Percentiles rank a stretch among this genome's conserved stretches.
Evolutionary conservation across 1,140 invertebrate genomes (phyloP).

Genomic region (Onthophagus taurus): DNA sequence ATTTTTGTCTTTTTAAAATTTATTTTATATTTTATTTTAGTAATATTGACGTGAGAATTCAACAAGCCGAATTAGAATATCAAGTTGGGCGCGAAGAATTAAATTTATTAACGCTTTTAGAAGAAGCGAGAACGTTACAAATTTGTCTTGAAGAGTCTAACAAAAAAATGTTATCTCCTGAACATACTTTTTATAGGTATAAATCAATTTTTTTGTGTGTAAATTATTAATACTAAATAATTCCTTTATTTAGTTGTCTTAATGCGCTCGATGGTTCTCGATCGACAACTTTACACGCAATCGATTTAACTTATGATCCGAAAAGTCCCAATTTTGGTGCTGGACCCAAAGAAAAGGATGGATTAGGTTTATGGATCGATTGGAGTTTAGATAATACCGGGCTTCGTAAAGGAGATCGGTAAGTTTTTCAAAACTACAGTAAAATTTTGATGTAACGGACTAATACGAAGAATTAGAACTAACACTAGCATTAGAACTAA

Average conservation of each 20-base stretch:
- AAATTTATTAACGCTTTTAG: slow-evolving; percentile 70
- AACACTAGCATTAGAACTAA: no score
- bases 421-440: slow-evolving; percentile 14
- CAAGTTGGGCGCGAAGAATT: slow-evolving; percentile 78
- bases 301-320: slow-evolving; percentile 55
- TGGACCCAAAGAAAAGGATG: slow-evolving; percentile 47
- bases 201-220: not conserved
- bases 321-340: slow-evolving; percentile 55
- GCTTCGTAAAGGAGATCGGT: slow-evolving; percentile 68
- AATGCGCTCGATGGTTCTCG: not conserved
- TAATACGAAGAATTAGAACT: no score
- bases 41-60: slow-evolving; percentile 82
- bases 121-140: slow-evolving; percentile 72
- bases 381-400: slow-evolving; percentile 68
- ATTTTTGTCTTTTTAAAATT: not conserved
- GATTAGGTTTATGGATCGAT: slow-evolving; percentile 54
- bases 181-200: slow-evolving; percentile 56
- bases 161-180: slow-evolving; percentile 32
- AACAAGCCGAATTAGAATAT: slow-evolving; percentile 83
- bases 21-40: slow-evolving; percentile 41
- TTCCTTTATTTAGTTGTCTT: no score
- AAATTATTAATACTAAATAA: no score
- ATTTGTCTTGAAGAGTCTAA: slow-evolving; percentile 63
- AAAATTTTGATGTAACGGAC: no score
- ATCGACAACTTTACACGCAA: slow-evolving; percentile 43